Evolutionary conservation across 1,140 invertebrate species (phyloP), one percentile per base, ranked within the genome.

Genomic region (Bicyclus anynana): DNA sequence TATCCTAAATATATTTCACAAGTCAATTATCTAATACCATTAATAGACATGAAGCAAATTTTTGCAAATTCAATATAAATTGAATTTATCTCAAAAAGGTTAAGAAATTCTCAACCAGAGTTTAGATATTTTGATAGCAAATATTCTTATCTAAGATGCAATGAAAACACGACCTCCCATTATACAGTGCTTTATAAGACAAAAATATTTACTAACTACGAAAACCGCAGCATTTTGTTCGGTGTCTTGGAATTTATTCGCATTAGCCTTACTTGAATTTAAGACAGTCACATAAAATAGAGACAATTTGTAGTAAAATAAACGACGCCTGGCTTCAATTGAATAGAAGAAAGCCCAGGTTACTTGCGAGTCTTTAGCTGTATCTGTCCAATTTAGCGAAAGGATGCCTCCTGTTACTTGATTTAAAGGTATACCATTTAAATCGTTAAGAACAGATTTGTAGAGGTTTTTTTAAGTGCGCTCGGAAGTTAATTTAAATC

Each of bases 221-320:
- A 47, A 51, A 51, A 51, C n/a, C 17, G 2, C 16, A 21, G 23
- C 42, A 59, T 52, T 52, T 51, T 26, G 49, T 23, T 37, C 40
- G 40, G 21, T 18, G 17, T 20, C 12, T 13, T 5, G 40, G 49
- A 52, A 62, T 62, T 47, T 62, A 62, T 49, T 49, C 50, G 51
- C 60, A 52, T 56, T 53, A 53, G 60, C 60, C 54, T 53, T 53
- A 65, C 53, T 51, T 40, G 49, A 33, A 52, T 27, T 33, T 52
- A 38, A 59, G 49, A 57, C 58, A 53, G 40, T 60, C 56, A 38
- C 54, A 62, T 62, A 62, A 62, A 63, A 48, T 23, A 61, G 53
- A 61, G 23, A 59, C 60, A 66, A 66, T 66, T 69, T 69, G 63
- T 62, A 63, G 55, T 33, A 53, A 65, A 62, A 65, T 66, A 65